These are phyloP conservation scores for Anas bernieri DNA, from an alignment of 2,797 vertebrate genomes.

Conservation along the genomic window DNA sequence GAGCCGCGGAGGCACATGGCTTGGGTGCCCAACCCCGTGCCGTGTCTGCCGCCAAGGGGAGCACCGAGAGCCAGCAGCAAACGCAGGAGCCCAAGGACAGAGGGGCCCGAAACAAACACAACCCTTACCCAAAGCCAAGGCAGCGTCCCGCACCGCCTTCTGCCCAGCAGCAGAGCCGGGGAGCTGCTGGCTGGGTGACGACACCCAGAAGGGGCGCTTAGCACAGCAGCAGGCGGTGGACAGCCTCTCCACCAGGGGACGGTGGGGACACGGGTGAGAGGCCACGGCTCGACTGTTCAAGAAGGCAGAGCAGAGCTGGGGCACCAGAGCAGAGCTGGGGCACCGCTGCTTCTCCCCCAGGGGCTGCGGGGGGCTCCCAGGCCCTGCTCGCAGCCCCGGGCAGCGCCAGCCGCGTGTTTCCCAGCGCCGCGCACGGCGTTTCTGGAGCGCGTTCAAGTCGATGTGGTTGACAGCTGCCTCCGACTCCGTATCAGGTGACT, in stretches of 20 bases:
- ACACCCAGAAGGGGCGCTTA: too few species aligned
- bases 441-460: background rate
- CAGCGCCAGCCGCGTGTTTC: background rate
- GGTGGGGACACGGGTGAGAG: background rate
- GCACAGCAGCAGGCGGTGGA: rapidly evolving
- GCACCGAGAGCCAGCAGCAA: background rate
- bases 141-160: rapidly evolving
- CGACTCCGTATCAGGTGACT: background rate
- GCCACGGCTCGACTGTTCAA: background rate
- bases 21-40: background rate
- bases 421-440: background rate
- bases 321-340: background rate
- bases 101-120: background rate
- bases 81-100: background rate
- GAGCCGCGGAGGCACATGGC: too few species aligned
- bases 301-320: background rate
- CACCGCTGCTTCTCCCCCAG: rapidly evolving
- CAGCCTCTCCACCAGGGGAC: too few species aligned
- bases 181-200: background rate
- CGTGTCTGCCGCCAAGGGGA: background rate
- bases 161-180: rapidly evolving
- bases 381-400: background rate
- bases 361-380: background rate
- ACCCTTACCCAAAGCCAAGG: background rate
- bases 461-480: background rate